phyloP scores from a whole-genome alignment of 2,113 vertebrate genomes.

The Myrmophylax atrothorax region DNA sequence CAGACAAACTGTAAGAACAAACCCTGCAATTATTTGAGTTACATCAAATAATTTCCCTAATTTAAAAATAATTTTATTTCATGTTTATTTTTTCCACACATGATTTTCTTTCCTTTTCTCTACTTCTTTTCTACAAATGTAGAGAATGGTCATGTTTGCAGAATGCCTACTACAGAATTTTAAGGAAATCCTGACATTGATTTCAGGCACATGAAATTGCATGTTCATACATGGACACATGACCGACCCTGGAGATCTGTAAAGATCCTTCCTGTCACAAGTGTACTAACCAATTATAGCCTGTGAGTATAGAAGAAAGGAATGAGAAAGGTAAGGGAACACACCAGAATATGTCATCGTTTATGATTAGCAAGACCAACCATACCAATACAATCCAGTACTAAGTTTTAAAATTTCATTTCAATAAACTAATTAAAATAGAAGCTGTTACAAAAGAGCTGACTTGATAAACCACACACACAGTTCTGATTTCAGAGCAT shows the following conservation, averaged over 20 bases:
- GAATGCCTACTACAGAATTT: not conserved
- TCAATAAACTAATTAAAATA: constrained; percentile 12
- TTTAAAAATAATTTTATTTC: not conserved
- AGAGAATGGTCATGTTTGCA: not conserved
- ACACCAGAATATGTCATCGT: not conserved
- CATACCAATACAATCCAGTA: not conserved
- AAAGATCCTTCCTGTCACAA: not conserved
- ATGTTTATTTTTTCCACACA: not conserved
- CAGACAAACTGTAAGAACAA: not conserved
- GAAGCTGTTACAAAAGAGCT: not conserved
- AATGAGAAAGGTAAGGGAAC: not conserved
- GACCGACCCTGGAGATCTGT: not conserved
- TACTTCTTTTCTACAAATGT: not conserved
- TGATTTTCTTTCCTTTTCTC: not conserved
- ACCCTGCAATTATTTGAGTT: not conserved
- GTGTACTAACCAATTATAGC: not conserved
- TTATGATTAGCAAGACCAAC: not conserved
- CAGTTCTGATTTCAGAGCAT: not conserved
- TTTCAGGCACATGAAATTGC: not conserved
- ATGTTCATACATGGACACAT: not conserved
- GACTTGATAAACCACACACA: not conserved
- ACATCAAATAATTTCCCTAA: not conserved
- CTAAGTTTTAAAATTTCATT: constrained; percentile 12
- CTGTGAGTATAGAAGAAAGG: not conserved
- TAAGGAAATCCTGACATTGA: not conserved